Base-by-base conservation (phyloP, 2,888 invertebrate species). In the Apoda limacodes region DNA sequence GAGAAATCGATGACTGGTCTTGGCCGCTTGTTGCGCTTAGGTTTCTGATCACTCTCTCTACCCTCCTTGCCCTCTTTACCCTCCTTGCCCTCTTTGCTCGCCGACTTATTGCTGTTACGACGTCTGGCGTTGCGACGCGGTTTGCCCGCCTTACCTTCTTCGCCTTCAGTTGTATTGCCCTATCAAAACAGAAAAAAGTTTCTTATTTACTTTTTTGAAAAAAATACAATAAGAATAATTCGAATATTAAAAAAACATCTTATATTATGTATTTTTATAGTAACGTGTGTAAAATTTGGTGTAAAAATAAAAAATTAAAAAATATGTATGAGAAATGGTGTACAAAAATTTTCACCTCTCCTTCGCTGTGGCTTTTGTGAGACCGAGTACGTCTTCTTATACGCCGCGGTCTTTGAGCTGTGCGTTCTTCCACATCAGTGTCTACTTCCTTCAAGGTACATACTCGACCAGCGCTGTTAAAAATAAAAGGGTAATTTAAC, bases 361-460 rank as follows among this genome's bases (percentile, higher is more conserved):
- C 76, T 52, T 78, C 76, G 48, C 75, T 75, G 34, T 76, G 75
- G 48, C 72, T 74, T 64, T 75, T 76, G 58, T 68, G 70, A 31
- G 64, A 64, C 54, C 84, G 82, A 25, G 80, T 82, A 48, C 76
- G 72, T 0, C 74, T 55, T 0, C 75, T 55, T 32, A 57, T 45
- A 27, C 82, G 67, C 29, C 82, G 72, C 50, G 70, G 65, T 7
- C 81, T 72, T 42, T 65, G 68, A 22, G 67, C 58, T 17, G 65
- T 50, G 11, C 74, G 74, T 50, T 84, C 84, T 53, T 90, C 90
- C 14, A 85, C 74, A 49, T 89, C 89, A 9, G 88, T 87, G 58
- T 90, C 89, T 23, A 82, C 83, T 41, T 87, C 87, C 57, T 89
- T 88, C 48, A 90, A 63, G 1, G 74, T 67, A 42, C 88, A 84